Evolutionary conservation across 1,140 invertebrate genomes (phyloP).

Genomic region (Drosophila yakuba): DNA sequence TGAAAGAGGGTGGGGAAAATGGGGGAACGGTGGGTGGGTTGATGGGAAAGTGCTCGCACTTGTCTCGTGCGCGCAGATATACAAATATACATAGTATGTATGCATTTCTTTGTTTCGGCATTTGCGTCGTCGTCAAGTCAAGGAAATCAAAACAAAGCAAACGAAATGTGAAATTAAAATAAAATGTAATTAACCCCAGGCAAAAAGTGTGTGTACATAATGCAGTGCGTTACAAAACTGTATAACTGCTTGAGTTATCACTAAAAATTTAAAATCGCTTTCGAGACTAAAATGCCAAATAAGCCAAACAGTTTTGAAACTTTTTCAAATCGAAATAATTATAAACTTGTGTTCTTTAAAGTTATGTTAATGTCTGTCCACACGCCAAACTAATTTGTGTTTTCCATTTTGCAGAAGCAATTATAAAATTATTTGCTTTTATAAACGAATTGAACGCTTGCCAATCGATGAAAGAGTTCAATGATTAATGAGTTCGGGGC

Average conservation of each 20-base stretch:
- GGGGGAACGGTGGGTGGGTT: neutral
- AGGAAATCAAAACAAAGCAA: slow-evolving; percentile 41
- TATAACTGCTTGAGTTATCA: neutral
- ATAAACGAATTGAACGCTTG: slow-evolving; percentile 32
- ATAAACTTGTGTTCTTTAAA: too few relatives aligned
- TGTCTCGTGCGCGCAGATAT: slow-evolving; percentile 19
- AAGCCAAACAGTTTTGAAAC: neutral
- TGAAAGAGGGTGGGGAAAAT: neutral
- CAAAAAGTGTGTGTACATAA: slow-evolving; percentile 4
- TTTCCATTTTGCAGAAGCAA: neutral
- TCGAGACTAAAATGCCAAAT: neutral
- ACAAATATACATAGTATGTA: slow-evolving; percentile 4
- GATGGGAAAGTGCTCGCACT: slow-evolving; percentile 2
- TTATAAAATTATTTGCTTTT: slow-evolving; percentile 9
- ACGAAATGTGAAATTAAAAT: slow-evolving; percentile 26
- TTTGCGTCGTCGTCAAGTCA: slow-evolving; percentile 20
- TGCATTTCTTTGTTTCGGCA: slow-evolving; percentile 45
- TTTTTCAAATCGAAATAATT: too few relatives aligned
- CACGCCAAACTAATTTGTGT: neutral
- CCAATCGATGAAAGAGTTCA: slow-evolving; percentile 42
- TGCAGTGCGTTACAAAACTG: slow-evolving; percentile 9
- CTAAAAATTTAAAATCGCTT: neutral
- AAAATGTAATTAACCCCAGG: slow-evolving; percentile 32
- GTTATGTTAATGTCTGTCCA: neutral
- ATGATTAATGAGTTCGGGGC: slow-evolving; percentile 40